Evolutionary conservation across 2,113 vertebrate species (phyloP).

Genomic region (Rostratula benghalensis): DNA sequence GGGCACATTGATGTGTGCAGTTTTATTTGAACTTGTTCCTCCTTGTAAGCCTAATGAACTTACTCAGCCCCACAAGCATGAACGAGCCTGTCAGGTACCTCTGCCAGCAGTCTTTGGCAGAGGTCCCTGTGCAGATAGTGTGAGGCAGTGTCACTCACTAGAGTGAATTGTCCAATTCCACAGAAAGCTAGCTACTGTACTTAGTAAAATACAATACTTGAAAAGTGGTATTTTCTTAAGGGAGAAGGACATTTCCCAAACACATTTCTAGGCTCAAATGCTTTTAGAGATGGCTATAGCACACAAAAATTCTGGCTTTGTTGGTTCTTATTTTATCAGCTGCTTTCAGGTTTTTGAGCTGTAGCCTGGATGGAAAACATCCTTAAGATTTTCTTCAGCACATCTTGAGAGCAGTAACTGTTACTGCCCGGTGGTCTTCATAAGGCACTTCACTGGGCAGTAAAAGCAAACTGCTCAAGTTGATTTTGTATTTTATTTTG

Average conservation of each 20-base stretch:
- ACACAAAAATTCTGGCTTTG: neutral
- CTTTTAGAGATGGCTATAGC: neutral
- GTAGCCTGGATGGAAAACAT: rapidly evolving
- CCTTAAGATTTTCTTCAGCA: neutral
- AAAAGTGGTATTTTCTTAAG: neutral
- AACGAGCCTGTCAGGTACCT: neutral
- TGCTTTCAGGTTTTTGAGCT: neutral
- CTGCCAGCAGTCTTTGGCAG: neutral
- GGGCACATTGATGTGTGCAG: neutral
- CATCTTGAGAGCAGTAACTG: rapidly evolving
- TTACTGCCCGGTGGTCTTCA: neutral
- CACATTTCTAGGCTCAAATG: neutral
- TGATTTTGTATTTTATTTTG: neutral
- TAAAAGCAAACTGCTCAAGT: neutral
- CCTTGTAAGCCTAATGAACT: neutral
- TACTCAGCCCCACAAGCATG: neutral
- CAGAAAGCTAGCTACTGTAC: neutral
- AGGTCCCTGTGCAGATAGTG: neutral
- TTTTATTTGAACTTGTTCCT: conserved; percentile 4
- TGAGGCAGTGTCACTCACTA: neutral
- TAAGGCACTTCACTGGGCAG: neutral
- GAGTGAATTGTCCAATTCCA: neutral
- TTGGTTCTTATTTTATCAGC: neutral
- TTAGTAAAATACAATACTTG: neutral
- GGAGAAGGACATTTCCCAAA: neutral